phyloP scores from a whole-genome alignment of 2,113 vertebrate genomes.

The Pholis gunnellus region DNA sequence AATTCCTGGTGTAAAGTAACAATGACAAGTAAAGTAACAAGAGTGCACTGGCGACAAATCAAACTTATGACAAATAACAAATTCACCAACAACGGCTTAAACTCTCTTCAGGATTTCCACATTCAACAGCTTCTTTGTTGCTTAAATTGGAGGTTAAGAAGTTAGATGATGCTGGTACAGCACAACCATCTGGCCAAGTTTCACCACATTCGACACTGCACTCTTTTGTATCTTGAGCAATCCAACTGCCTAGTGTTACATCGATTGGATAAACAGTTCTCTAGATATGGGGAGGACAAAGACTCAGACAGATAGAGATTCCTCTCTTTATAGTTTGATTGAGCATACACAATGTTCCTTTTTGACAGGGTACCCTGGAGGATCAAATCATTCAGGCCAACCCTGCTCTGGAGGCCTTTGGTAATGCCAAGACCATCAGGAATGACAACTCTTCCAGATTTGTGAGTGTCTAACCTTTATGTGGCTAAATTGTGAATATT shows the following conservation, averaged over 20 bases:
- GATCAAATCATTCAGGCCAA: conserved; percentile 93
- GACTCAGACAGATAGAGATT: background rate
- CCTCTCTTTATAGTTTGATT: background rate
- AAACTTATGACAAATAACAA: background rate
- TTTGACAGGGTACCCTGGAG: conserved; percentile 87
- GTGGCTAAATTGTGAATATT: background rate
- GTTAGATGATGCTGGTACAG: background rate
- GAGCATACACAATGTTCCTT: background rate
- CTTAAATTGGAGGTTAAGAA: background rate
- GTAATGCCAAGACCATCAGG: conserved; percentile 92
- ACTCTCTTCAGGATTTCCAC: background rate
- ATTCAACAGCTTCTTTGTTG: background rate
- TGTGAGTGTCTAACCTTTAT: conserved; percentile 77
- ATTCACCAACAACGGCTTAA: background rate
- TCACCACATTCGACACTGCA: background rate
- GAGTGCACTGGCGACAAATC: background rate
- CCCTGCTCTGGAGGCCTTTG: conserved; percentile 90
- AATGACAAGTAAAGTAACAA: background rate
- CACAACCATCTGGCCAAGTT: background rate
- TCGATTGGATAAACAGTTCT: background rate
- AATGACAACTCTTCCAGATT: conserved; percentile 94
- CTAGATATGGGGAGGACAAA: background rate
- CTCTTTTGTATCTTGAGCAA: background rate
- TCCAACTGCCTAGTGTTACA: background rate
- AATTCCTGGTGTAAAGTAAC: background rate